Percentiles rank a stretch among this genome's conserved stretches.
Conservation (phyloP, 2,888 invertebrate species). For the Tachina fera region DNA sequence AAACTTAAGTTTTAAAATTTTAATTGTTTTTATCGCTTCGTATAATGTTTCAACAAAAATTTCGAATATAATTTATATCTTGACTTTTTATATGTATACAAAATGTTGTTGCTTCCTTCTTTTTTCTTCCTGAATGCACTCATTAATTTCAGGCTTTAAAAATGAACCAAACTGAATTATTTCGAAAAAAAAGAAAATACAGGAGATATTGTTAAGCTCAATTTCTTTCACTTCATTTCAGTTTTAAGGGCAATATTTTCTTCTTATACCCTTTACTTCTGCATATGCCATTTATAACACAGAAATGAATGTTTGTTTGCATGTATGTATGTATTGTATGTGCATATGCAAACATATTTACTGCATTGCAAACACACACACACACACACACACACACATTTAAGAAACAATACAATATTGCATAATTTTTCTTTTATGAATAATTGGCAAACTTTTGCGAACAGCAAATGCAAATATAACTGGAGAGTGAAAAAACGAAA, state of each 20-base stretch:
- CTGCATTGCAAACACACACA: too few relatives aligned
- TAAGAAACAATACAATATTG: not conserved
- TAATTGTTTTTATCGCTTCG: slow-evolving; percentile 34
- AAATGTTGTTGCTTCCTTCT: not conserved
- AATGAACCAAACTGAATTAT: slow-evolving; percentile 12
- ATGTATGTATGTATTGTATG: not conserved
- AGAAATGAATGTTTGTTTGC: slow-evolving; percentile 15
- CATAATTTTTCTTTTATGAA: slow-evolving; percentile 36
- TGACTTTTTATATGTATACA: slow-evolving; percentile 25
- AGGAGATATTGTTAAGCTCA: slow-evolving; percentile 14
- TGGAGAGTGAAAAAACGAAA: not conserved
- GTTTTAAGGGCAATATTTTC: slow-evolving; percentile 52
- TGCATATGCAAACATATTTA: slow-evolving; percentile 5
- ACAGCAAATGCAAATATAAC: slow-evolving; percentile 20
- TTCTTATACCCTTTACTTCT: not conserved
- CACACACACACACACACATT: not conserved
- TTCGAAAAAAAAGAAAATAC: not conserved
- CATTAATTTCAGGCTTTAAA: slow-evolving; percentile 39
- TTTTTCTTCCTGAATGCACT: not conserved
- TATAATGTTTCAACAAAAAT: slow-evolving; percentile 16
- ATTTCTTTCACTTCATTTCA: slow-evolving; percentile 65
- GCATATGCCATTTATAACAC: slow-evolving; percentile 17
- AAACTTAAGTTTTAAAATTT: not conserved
- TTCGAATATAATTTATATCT: slow-evolving; percentile 18
- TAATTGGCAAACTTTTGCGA: slow-evolving; percentile 69